phyloP scores from a whole-genome alignment of 2,888 invertebrate species.

The Zhuqinia jingwanae region DNA sequence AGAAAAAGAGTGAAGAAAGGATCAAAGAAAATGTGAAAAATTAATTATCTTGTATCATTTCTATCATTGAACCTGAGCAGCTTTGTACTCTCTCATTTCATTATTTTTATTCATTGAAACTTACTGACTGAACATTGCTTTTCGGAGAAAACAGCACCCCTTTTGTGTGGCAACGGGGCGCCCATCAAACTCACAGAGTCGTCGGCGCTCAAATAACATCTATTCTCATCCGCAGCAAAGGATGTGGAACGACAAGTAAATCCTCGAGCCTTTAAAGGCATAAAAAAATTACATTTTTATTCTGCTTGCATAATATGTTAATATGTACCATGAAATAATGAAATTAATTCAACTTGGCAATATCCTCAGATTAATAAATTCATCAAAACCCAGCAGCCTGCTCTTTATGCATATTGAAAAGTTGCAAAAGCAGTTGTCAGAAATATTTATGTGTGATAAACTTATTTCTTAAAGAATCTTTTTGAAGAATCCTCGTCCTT shows the following conservation, averaged over 20 bases:
- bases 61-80: neutral
- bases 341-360: neutral
- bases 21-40: neutral
- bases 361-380: neutral
- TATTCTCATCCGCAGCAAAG: conserved; percentile 80
- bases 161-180: conserved; percentile 80
- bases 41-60: conserved; percentile 8
- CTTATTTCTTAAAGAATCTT: no score
- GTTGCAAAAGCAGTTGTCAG: no score
- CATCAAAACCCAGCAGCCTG: no score
- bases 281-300: conserved; percentile 23
- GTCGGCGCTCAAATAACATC: conserved; percentile 82
- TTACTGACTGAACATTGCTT: conserved; percentile 81
- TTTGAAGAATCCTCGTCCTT: no score
- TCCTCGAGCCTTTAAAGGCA: conserved; percentile 79
- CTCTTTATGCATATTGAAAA: no score
- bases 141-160: conserved; percentile 81
- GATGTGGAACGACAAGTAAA: conserved; percentile 82
- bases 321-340: neutral
- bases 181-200: conserved; percentile 81
- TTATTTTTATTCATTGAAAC: conserved; percentile 59
- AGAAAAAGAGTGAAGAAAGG: conserved; percentile 28
- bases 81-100: neutral
- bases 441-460: no score
- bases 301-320: no score